Evolutionary conservation across 1,140 invertebrate species (phyloP).

Genomic region (Bombus pyrosoma): DNA sequence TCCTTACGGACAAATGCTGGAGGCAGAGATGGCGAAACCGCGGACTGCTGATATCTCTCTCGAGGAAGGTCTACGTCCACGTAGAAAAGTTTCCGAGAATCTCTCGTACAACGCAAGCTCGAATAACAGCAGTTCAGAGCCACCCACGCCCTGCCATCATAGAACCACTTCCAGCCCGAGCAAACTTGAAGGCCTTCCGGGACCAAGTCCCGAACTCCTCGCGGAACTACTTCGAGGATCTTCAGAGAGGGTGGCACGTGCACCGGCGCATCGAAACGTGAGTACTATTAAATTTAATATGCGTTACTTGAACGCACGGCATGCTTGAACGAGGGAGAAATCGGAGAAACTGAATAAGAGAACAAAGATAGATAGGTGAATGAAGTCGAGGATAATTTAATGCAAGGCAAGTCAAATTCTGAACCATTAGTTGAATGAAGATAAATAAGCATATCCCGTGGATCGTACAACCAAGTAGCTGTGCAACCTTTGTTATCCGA

Average conservation of each 20-base stretch:
- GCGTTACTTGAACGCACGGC: not conserved
- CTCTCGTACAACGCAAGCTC: conserved; percentile 75
- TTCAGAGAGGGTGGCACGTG: conserved; percentile 86
- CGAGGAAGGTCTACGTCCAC: conserved; percentile 71
- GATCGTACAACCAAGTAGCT: not conserved
- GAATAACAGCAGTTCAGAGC: conserved; percentile 74
- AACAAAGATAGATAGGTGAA: not conserved
- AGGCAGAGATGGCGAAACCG: conserved; percentile 91
- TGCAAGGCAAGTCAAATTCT: not conserved
- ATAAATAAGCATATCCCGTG: not conserved
- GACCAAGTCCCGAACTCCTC: conserved; percentile 87
- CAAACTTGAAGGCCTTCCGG: conserved; percentile 86
- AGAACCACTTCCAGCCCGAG: conserved; percentile 91
- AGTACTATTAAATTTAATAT: conserved; percentile 60
- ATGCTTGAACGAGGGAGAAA: not conserved
- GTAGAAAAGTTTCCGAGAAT: conserved; percentile 78
- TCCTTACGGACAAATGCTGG: conserved; percentile 92
- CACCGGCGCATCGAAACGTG: conserved; percentile 78
- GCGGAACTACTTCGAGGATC: conserved; percentile 89
- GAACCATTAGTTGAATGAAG: conserved; percentile 3
- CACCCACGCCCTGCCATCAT: conserved; percentile 85
- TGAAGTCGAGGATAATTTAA: not conserved
- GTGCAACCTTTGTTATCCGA: conserved; percentile 15
- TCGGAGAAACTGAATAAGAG: not conserved
- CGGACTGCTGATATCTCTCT: conserved; percentile 74